Evolutionary conservation across 2,113 vertebrate species (phyloP), one percentile per base, ranked within the genome.

Genomic region (Forbesichthys agassizii): DNA sequence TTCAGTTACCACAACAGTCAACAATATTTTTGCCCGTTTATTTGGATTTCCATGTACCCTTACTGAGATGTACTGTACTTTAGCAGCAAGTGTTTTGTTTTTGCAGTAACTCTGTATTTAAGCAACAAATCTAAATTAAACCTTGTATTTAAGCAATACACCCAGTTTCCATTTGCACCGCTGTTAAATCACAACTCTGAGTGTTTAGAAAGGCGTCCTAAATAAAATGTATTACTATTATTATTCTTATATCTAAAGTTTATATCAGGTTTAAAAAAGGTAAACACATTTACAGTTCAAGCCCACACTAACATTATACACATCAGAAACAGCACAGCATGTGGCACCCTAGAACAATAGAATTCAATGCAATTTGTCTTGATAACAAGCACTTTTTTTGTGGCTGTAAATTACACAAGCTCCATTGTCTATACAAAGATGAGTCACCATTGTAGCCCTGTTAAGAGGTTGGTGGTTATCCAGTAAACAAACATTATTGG

Each of bases 381-480:
- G 20, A 81, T 74, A 55, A 49, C 69, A 33, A 74, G 75, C 68
- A 82, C 75, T 68, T 42, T 42, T 42, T 74, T 55, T 72, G 36
- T 58, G 4, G 12, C 61, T 78, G 59, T 69, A 80, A 75, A 83
- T 79, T 79, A 83, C 71, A 84, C 20, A 69, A 62, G 68, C 64
- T 18, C 53, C 63, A 78, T 70, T 69, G 78, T 85, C 80, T 66
- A 71, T 81, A 61, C 60, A 61, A 55, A 69, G 79, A 89, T 87
- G 83, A 87, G 64, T 87, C 75, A 74, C 77, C 78, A 77, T 79
- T 78, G 79, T 71, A 81, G 75, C 77, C 71, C 68, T 78, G 78
- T 71, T 59, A 64, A 70, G 59, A 71, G 74, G 5, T 74, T 76
- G 73, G 18, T 79, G 51, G 46, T 52, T 71, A 61, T 70, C 67